Percentiles rank a stretch among this genome's conserved stretches.
These are phyloP conservation scores for Thereuonema tuberculata DNA, from an alignment of 1,140 invertebrate species.

Conservation along the genomic window DNA sequence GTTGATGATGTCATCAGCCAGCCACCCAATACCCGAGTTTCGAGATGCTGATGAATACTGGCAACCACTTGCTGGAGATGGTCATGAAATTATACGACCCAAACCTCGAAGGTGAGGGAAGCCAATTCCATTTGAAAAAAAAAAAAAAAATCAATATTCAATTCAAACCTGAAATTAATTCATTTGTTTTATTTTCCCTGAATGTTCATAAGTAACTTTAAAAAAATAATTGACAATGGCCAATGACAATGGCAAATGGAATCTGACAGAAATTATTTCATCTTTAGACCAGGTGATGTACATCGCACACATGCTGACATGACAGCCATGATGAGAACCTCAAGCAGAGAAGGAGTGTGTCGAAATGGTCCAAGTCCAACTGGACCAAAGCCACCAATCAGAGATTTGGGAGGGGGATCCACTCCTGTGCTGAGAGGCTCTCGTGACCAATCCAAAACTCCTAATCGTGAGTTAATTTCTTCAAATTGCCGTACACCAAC, in stretches of 20 bases:
- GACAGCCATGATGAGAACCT: no score
- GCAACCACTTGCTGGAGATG: conserved; percentile 51
- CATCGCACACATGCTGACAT: conserved; percentile 15
- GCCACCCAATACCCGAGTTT: conserved; percentile 31
- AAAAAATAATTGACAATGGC: no score
- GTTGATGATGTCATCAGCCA: conserved; percentile 15
- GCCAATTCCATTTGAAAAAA: no score
- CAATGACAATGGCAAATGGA: no score
- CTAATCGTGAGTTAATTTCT: background rate
- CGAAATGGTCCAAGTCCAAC: background rate
- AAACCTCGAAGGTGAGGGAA: conserved; percentile 69
- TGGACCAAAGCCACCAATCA: conserved; percentile 13
- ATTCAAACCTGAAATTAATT: background rate
- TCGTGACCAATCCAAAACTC: no score
- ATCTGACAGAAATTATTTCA: no score
- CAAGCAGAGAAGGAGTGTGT: no score
- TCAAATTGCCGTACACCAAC: no score
- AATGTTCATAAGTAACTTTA: no score
- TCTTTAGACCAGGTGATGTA: conserved; percentile 19
- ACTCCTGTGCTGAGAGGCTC: conserved; percentile 16
- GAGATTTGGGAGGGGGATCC: conserved; percentile 20
- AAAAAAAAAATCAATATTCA: no score
- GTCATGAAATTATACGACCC: conserved; percentile 69
- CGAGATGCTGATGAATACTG: conserved; percentile 43
- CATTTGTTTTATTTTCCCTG: conserved; percentile 5